A percentile compares a stretch with the other conserved stretches of the same genome.
phyloP scores from a whole-genome alignment of 2,797 vertebrate species.

The Bradypus variegatus region DNA sequence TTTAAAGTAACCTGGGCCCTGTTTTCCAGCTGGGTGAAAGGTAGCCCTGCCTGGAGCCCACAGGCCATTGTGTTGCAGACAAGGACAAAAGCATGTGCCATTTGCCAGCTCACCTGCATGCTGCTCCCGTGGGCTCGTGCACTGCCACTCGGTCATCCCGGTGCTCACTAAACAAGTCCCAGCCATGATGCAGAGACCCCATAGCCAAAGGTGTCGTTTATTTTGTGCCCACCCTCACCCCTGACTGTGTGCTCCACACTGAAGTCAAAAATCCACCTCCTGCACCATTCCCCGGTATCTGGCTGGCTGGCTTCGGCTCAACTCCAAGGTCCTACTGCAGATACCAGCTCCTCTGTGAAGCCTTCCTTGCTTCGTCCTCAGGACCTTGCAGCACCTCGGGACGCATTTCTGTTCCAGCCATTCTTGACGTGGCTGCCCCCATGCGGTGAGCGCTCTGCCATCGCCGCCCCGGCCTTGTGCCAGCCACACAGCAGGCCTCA shows the following conservation, averaged over 20 bases:
- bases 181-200: background rate
- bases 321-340: background rate
- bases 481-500: background rate
- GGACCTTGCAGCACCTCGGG: background rate
- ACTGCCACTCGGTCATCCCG: background rate
- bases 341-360: background rate
- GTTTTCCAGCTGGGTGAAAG: no score
- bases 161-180: background rate
- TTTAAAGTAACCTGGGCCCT: background rate
- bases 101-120: background rate
- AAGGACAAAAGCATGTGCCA: accelerated
- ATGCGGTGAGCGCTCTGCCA: accelerated
- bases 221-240: background rate
- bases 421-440: background rate
- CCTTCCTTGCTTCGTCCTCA: background rate
- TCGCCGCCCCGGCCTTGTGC: background rate
- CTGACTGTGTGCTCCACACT: background rate
- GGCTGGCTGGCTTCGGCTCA: background rate
- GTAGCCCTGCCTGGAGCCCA: background rate
- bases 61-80: no score
- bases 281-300: no score
- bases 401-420: background rate
- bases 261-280: background rate
- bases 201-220: background rate
- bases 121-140: background rate